Base-by-base conservation (phyloP, 2,797 vertebrate species). In the Chelmon rostratus region DNA sequence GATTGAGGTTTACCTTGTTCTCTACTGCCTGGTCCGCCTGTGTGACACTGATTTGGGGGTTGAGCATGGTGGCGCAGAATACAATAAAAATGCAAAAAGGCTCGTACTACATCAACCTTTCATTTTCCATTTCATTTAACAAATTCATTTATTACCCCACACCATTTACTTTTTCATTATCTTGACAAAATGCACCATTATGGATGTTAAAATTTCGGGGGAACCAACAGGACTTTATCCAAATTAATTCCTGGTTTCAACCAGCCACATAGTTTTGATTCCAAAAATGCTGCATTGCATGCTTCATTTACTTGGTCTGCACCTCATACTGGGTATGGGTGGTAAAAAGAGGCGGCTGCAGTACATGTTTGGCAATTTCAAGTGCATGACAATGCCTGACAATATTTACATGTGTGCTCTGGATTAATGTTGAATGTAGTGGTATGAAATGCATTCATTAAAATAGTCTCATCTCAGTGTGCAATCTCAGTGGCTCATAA, bases 91-190 rank as follows among this genome's bases (percentile, higher is more conserved):
- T 58, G 67, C 78, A 71, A 58, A 84, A 65, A 61, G 68, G 37
- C 84, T 69, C 66, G 76, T 80, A 81, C 78, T 81, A 92, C 88
- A 91, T 92, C 91, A 91, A 86, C 91, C 86, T 92, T 93, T 92
- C 88, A 94, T 95, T 94, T 94, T 92, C 92, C 90, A 91, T 94
- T 92, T 94, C 93, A 93, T 93, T 95, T 93, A 93, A 86, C 90
- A 90, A 78, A 84, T 90, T 90, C 85, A 87, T 92, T 90, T 93
- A 93, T 93, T 91, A 94, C 90, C 80, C 78, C 91, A 93, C 89
- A 89, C 88, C 93, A 95, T 94, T 95, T 94, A 89, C 92, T 88
- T 86, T 76, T 71, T 90, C 91, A 93, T 95, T 94, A 94, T 93
- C 89, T 92, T 93, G 93, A 94, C 90, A 93, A 93, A 95, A 94